phyloP scores from a whole-genome alignment of 2,888 invertebrate species.

The Atethmia centrago region DNA sequence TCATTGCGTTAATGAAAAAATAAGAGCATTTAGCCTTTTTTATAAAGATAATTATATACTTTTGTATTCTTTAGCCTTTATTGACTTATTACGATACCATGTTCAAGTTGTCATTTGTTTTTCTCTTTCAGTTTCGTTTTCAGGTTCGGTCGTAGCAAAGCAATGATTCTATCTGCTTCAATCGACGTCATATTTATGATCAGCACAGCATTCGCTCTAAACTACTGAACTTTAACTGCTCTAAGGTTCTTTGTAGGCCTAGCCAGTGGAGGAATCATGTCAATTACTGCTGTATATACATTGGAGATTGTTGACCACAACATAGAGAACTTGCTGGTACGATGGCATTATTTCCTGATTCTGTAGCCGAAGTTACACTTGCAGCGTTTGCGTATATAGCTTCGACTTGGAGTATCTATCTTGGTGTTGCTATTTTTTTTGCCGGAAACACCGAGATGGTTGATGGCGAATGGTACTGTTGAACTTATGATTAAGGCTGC shows the following conservation, averaged over 20 bases:
- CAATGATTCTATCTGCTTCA: constrained; percentile 92
- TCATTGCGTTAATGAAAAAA: background rate
- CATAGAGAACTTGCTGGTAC: constrained; percentile 80
- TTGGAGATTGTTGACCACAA: constrained; percentile 90
- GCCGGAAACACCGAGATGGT: constrained; percentile 82
- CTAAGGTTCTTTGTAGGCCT: constrained; percentile 92
- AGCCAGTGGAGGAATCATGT: constrained; percentile 94
- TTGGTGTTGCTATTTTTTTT: constrained; percentile 70
- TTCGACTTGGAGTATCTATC: constrained; percentile 72
- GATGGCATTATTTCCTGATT: constrained; percentile 70
- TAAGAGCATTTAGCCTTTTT: background rate
- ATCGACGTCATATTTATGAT: constrained; percentile 92
- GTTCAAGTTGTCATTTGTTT: background rate
- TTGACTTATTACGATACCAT: background rate
- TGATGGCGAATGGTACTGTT: constrained; percentile 74
- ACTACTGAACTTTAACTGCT: constrained; percentile 88
- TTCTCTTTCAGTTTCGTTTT: constrained; percentile 43
- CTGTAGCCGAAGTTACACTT: constrained; percentile 68
- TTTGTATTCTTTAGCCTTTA: background rate
- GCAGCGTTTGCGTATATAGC: constrained; percentile 74
- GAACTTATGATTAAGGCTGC: constrained; percentile 74
- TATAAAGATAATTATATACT: background rate
- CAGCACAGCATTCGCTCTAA: constrained; percentile 91
- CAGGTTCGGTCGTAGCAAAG: constrained; percentile 87
- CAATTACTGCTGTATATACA: constrained; percentile 83